Evolutionary conservation across 1,140 invertebrate genomes (phyloP), one percentile per base, ranked within the genome.

Genomic region (Physella acuta): DNA sequence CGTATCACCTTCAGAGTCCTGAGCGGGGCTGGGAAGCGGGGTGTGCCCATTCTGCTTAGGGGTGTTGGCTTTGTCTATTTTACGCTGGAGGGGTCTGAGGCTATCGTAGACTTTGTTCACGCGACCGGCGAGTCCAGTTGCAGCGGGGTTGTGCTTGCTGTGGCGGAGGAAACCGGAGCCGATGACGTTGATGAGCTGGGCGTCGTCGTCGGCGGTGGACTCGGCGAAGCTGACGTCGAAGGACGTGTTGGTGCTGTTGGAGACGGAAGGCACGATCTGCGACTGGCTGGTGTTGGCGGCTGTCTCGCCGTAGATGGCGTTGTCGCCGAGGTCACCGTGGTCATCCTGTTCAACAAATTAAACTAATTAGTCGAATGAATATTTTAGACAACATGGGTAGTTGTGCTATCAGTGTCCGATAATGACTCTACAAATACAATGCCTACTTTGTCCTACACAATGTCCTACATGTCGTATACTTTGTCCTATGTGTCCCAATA

Each of bases 161-260:
- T 8, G 39, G 39, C 39, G 39, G 20, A 20, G 39, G 39, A 20
- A 20, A 44, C 8, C 39, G 8, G 20, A 44, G 39, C 8, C 8
- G 20, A 20, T 44, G 39, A 44, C 20, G 4, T 28, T n/a, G 31
- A 51, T 69, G 26, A 33, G 37, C 1, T 55, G 26, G 56, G 60
- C 68, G 44, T 71, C 68, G 53, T 64, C 65, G 56, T 39, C 65
- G 37, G 49, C 24, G 17, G 20, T 63, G 53, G 51, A 66, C 37
- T 71, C 55, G 1, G 52, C 68, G n/a, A 65, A 70, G 59, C 72
- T 70, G 17, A 68, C 58, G 60, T 72, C 72, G 69, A 72, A 70
- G 64, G 58, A 69, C 24, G 59, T 58, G 53, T 63, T 68, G 55
- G 53, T 66, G 33, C 26, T 34, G 26, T 0, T 58, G 17, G 63